phyloP scores from a whole-genome alignment of 2,797 vertebrate genomes.

The Cichlasoma orientale region DNA sequence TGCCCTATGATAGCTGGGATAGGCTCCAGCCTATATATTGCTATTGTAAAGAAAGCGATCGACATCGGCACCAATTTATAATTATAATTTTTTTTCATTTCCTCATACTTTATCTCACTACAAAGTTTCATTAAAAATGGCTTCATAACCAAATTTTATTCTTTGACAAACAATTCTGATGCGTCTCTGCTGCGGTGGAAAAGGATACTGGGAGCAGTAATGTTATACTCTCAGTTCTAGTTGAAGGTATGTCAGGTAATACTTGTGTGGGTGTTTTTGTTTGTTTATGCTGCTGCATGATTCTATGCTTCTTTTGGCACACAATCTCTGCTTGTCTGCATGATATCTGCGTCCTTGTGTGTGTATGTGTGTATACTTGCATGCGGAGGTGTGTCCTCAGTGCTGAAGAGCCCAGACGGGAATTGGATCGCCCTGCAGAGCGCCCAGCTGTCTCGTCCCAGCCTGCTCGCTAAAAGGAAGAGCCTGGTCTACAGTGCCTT shows the following conservation, averaged over 20 bases:
- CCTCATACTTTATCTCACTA: background rate
- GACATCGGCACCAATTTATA: background rate
- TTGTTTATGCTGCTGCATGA: constrained; percentile 1
- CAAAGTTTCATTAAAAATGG: background rate
- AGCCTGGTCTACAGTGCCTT: constrained; percentile 86
- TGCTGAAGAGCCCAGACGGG: constrained; percentile 92
- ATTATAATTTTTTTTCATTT: background rate
- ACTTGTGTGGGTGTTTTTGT: constrained; percentile 4
- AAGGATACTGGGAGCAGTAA: background rate
- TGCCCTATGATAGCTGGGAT: too few relatives aligned
- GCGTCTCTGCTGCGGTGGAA: background rate
- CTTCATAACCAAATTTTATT: background rate
- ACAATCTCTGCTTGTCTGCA: constrained; percentile 17
- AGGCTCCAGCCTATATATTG: too few relatives aligned
- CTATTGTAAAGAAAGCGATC: background rate
- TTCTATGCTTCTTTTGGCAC: constrained; percentile 16
- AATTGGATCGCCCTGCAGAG: constrained; percentile 95
- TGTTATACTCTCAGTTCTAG: background rate
- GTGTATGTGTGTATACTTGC: background rate
- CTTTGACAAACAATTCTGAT: background rate
- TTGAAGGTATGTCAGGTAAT: constrained; percentile 9
- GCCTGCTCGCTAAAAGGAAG: constrained; percentile 88
- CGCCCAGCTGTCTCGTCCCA: constrained; percentile 78
- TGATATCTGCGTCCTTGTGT: constrained; percentile 22
- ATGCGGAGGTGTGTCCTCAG: constrained; percentile 73